Percentiles rank a stretch among this genome's conserved stretches.
Conservation (phyloP, 2,888 invertebrate genomes). For the Agrypnus murinus region DNA sequence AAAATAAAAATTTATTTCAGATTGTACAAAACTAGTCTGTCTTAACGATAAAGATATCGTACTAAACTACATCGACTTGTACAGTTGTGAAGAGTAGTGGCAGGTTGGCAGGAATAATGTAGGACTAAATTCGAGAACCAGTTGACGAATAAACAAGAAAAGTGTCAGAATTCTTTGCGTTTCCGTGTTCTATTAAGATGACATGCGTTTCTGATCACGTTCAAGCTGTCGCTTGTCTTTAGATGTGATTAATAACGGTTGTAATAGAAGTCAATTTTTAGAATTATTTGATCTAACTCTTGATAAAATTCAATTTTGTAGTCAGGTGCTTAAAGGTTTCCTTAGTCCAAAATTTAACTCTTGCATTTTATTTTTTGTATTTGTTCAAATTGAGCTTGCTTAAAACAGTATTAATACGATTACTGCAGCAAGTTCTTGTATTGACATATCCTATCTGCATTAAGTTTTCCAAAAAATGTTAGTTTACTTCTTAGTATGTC, state of each 20-base stretch:
- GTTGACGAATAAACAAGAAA: conserved; percentile 39
- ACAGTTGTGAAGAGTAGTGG: conserved; percentile 35
- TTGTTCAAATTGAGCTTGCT: background rate
- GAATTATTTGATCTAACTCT: conserved; percentile 62
- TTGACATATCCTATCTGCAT: no score
- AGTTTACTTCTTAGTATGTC: conserved; percentile 26
- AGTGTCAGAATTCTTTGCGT: conserved; percentile 41
- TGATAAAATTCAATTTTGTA: conserved; percentile 54
- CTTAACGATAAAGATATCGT: background rate
- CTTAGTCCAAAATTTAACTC: background rate
- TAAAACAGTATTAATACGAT: no score
- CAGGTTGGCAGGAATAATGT: conserved; percentile 39
- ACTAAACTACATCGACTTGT: conserved; percentile 6
- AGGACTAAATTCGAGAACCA: conserved; percentile 38
- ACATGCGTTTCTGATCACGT: conserved; percentile 68
- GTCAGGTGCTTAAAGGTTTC: conserved; percentile 31
- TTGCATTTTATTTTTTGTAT: background rate
- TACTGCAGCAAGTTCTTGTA: no score
- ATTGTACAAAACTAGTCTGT: background rate
- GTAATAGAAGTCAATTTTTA: conserved; percentile 63
- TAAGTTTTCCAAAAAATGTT: background rate
- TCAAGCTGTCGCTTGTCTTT: conserved; percentile 69
- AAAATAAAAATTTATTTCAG: no score
- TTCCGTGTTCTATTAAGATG: conserved; percentile 63
- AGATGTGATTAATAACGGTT: conserved; percentile 68